Conservation (phyloP, 2,797 vertebrate genomes). For the Pteropus rufus region DNA sequence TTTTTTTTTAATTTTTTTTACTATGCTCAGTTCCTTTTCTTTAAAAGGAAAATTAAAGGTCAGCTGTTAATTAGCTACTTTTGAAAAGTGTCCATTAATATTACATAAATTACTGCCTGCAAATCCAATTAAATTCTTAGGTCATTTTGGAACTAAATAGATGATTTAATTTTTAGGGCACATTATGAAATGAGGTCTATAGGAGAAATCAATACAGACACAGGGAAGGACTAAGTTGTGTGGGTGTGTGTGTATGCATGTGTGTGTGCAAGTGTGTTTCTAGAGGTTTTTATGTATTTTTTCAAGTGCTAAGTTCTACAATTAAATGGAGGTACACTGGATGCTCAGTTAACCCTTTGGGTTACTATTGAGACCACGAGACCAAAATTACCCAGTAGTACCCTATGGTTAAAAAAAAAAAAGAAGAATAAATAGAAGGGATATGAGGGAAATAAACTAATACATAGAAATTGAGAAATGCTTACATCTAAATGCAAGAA, state of each 20-base stretch:
- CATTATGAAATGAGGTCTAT: slow-evolving; percentile 80
- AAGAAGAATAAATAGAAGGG: neutral
- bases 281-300: neutral
- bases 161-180: slow-evolving; percentile 83
- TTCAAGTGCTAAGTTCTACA: neutral
- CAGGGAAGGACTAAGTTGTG: slow-evolving; percentile 60
- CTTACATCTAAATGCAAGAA: neutral
- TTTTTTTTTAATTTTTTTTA: neutral
- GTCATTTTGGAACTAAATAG: slow-evolving; percentile 82
- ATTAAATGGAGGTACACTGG: neutral
- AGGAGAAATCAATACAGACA: slow-evolving; percentile 79
- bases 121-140: slow-evolving; percentile 83
- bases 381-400: neutral
- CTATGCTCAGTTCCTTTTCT: slow-evolving; percentile 20
- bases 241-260: neutral
- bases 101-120: slow-evolving; percentile 82
- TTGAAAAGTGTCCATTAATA: slow-evolving; percentile 83
- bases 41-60: slow-evolving; percentile 79
- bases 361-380: neutral
- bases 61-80: slow-evolving; percentile 82
- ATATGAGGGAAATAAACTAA: neutral
- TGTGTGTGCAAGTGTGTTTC: neutral
- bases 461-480: neutral
- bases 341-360: neutral
- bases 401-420: neutral